phyloP scores from a whole-genome alignment of 2,113 vertebrate species.

The Engraulis encrasicolus region DNA sequence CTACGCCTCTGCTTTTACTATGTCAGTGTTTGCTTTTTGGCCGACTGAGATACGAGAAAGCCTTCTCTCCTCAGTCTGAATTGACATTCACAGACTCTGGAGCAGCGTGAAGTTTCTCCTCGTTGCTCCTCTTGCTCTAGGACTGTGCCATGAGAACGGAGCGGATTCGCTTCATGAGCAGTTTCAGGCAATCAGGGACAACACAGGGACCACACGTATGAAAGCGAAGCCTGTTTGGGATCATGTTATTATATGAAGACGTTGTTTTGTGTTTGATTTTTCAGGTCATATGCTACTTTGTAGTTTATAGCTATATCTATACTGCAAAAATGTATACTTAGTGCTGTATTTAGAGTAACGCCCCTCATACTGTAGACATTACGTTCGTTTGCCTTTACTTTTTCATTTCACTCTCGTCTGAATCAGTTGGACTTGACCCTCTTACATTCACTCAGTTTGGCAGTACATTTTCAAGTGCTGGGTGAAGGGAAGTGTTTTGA shows the following conservation, averaged over 20 bases:
- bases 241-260: not conserved
- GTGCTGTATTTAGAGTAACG: not conserved
- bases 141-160: not conserved
- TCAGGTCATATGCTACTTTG: not conserved
- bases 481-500: not conserved
- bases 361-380: not conserved
- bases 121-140: not conserved
- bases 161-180: not conserved
- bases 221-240: not conserved
- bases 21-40: constrained; percentile 38
- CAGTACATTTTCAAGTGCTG: not conserved
- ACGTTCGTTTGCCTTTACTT: not conserved
- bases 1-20: constrained; percentile 27
- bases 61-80: too few species aligned
- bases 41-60: constrained; percentile 21
- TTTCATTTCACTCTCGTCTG: not conserved
- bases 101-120: constrained; percentile 33
- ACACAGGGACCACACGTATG: not conserved
- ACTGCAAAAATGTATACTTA: not conserved
- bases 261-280: not conserved
- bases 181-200: not conserved
- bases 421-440: not conserved
- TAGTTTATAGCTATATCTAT: not conserved
- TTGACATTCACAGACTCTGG: constrained; percentile 37
- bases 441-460: not conserved